Conservation (phyloP, 2,113 vertebrate species). For the Etheostoma spectabile region DNA sequence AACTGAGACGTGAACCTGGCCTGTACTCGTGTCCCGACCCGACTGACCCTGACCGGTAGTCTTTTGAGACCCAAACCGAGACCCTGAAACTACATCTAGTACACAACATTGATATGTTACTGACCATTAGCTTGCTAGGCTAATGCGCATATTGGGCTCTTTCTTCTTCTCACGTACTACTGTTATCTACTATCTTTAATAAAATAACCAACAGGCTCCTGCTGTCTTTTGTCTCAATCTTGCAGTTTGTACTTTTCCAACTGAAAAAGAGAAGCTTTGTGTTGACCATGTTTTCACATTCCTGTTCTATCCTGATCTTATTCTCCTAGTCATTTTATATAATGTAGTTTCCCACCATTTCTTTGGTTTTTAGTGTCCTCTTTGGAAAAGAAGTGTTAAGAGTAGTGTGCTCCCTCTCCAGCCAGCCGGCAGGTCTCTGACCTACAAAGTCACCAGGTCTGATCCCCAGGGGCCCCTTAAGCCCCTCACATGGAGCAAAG, state of each 20-base stretch:
- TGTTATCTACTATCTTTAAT: too few relatives aligned
- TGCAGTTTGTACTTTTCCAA: too few relatives aligned
- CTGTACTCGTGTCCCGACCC: background rate
- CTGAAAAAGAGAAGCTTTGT: too few relatives aligned
- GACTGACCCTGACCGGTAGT: background rate
- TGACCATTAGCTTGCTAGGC: background rate
- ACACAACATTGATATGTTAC: background rate
- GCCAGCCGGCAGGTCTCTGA: slow-evolving; percentile 44
- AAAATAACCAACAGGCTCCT: too few relatives aligned
- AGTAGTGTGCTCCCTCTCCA: slow-evolving; percentile 3
- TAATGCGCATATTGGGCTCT: background rate
- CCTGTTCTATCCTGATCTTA: background rate
- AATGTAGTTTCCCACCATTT: too few relatives aligned
- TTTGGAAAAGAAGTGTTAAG: background rate
- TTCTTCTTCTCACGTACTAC: too few relatives aligned
- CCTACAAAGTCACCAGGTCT: slow-evolving; percentile 66
- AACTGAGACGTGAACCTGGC: background rate
- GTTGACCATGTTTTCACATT: too few relatives aligned
- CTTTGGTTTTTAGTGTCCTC: background rate
- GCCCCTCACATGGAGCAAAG: slow-evolving; percentile 68
- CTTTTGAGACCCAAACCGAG: background rate
- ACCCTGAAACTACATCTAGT: background rate
- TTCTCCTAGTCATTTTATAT: background rate
- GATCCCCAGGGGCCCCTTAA: slow-evolving; percentile 74
- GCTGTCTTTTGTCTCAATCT: too few relatives aligned